Percentiles rank a stretch among this genome's conserved stretches.
Evolutionary conservation across 2,888 invertebrate species (phyloP).

Genomic region (Cephus pulcher): DNA sequence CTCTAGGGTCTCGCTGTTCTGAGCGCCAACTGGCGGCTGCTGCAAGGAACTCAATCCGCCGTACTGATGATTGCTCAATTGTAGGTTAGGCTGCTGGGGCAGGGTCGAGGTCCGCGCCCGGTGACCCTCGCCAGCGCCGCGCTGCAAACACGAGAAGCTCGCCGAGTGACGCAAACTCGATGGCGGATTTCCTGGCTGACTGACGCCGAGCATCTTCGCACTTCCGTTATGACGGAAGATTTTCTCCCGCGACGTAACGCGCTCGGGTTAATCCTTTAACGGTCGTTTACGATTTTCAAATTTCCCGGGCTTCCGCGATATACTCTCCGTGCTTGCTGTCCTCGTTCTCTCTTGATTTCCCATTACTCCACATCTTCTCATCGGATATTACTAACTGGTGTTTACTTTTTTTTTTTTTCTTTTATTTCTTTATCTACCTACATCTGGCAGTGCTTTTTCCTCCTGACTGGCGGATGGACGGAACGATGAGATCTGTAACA

Average conservation of each 20-base stretch:
- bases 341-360: conserved; percentile 9
- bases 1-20: background rate
- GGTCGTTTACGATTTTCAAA: background rate
- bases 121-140: conserved; percentile 55
- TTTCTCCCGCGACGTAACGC: background rate
- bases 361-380: conserved; percentile 13
- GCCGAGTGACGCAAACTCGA: conserved; percentile 67
- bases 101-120: conserved; percentile 66
- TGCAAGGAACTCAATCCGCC: conserved; percentile 38
- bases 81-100: conserved; percentile 58
- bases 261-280: background rate
- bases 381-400: background rate
- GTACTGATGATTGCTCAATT: conserved; percentile 40
- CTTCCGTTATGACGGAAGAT: background rate
- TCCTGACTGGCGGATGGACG: conserved; percentile 17
- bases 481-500: conserved; percentile 56
- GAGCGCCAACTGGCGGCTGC: background rate
- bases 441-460: background rate
- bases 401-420: conserved; percentile 4
- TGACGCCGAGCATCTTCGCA: conserved; percentile 61
- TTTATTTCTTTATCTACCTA: conserved; percentile 12
- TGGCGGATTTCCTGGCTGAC: conserved; percentile 62
- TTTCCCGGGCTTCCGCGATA: too few relatives aligned
- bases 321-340: background rate
- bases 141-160: conserved; percentile 67